A percentile compares a stretch with the other conserved stretches of the same genome.
Evolutionary conservation across 2,113 vertebrate genomes (phyloP).

Genomic region (Myrmecobius fasciatus): DNA sequence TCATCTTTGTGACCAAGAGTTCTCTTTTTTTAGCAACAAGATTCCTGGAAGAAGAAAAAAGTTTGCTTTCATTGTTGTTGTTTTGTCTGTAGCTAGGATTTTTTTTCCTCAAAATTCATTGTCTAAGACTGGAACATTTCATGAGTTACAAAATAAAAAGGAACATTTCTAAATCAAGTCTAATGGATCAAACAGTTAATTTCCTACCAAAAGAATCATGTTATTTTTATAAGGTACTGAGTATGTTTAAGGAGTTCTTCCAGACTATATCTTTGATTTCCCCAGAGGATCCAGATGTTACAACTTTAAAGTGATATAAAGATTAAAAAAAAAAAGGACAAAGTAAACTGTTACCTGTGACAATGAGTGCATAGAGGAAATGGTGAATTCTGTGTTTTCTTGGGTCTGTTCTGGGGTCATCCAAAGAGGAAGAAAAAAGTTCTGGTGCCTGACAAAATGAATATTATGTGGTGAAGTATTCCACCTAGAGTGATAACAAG

Average conservation of each 20-base stretch:
- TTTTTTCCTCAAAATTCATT: conserved; percentile 36
- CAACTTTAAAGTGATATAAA: conserved; percentile 27
- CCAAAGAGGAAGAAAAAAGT: conserved; percentile 52
- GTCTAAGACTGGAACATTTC: not conserved
- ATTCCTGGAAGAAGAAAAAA: conserved; percentile 17
- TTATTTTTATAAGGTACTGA: not conserved
- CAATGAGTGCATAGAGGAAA: not conserved
- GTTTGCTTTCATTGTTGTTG: not conserved
- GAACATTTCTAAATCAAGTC: conserved; percentile 25
- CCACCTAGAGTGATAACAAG: not conserved
- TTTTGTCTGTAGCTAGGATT: conserved; percentile 26
- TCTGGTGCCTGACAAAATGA: conserved; percentile 63
- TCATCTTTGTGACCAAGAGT: not conserved
- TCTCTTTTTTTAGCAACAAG: conserved; percentile 31
- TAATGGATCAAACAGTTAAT: conserved; percentile 3
- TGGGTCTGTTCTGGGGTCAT: conserved; percentile 34
- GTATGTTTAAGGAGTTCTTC: conserved; percentile 4
- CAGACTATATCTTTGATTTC: not conserved
- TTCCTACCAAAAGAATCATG: not conserved
- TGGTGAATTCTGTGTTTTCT: not conserved
- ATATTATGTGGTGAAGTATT: not conserved
- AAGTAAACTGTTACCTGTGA: conserved; percentile 61
- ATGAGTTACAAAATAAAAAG: conserved; percentile 41
- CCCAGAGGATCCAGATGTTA: not conserved
- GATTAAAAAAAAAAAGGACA: not conserved